Evolutionary conservation across 1,140 invertebrate genomes (phyloP).

Genomic region (Bombyx mori): DNA sequence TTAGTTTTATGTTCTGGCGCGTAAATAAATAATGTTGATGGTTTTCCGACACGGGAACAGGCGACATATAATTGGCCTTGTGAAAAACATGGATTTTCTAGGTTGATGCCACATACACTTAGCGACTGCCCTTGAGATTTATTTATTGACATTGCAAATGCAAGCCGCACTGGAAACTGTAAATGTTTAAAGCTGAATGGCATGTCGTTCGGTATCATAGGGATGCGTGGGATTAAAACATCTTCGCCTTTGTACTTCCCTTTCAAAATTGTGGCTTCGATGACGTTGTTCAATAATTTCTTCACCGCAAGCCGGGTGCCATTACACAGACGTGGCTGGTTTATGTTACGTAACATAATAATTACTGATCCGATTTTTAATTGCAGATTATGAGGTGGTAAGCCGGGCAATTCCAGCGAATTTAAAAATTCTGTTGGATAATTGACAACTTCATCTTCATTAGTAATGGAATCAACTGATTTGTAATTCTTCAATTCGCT

Average conservation of each 20-base stretch:
- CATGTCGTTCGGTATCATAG: not conserved
- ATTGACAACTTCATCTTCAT: too few relatives aligned
- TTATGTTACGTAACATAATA: not conserved
- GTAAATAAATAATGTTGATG: constrained; percentile 5
- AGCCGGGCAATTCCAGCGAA: too few relatives aligned
- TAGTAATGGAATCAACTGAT: too few relatives aligned
- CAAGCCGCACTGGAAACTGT: not conserved
- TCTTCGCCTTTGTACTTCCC: not conserved
- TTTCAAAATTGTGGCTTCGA: not conserved
- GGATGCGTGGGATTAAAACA: not conserved
- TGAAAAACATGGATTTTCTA: constrained; percentile 1
- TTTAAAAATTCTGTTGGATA: too few relatives aligned
- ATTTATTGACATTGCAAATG: not conserved
- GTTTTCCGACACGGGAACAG: not conserved
- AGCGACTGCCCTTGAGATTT: not conserved
- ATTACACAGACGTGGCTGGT: not conserved
- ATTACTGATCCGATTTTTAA: not conserved
- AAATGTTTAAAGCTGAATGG: not conserved
- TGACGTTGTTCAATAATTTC: not conserved
- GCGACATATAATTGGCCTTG: constrained; percentile 1
- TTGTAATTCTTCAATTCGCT: too few relatives aligned
- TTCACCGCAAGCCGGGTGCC: not conserved
- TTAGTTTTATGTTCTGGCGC: constrained; percentile 4
- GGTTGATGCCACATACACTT: not conserved
- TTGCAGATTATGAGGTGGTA: not conserved